Conservation (phyloP, 2,797 vertebrate genomes). For the Sebastes kiyomatsui region DNA sequence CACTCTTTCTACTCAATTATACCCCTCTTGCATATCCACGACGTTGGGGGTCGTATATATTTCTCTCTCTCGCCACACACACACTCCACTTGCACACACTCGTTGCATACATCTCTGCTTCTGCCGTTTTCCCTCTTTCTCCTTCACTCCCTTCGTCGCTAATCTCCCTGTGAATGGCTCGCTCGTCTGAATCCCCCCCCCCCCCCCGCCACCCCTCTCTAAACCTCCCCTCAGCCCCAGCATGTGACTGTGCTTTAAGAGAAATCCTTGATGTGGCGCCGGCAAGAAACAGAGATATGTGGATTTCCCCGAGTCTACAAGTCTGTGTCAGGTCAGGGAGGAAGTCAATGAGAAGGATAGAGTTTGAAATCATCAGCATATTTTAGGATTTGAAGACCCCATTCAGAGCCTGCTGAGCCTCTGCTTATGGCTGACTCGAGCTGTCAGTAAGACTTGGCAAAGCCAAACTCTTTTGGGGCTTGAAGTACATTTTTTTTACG, state of each 20-base stretch:
- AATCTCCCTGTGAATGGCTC: slow-evolving; percentile 83
- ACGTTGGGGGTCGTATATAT: slow-evolving; percentile 34
- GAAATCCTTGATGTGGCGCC: slow-evolving; percentile 82
- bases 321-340: slow-evolving; percentile 78
- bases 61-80: slow-evolving; percentile 26
- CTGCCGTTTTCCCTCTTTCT: slow-evolving; percentile 22
- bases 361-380: slow-evolving; percentile 82
- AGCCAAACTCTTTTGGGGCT: slow-evolving; percentile 48
- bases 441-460: slow-evolving; percentile 58
- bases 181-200: slow-evolving; percentile 60
- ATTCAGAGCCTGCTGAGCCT: slow-evolving; percentile 69
- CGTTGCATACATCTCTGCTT: slow-evolving; percentile 24
- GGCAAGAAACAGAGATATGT: slow-evolving; percentile 75
- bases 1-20: slow-evolving; percentile 64
- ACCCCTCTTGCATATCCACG: slow-evolving; percentile 40
- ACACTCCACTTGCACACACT: slow-evolving; percentile 36
- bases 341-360: slow-evolving; percentile 68
- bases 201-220: slow-evolving; percentile 1
- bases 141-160: slow-evolving; percentile 50
- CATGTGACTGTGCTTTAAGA: slow-evolving; percentile 83
- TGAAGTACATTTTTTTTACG: slow-evolving; percentile 22
- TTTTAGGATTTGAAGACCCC: slow-evolving; percentile 78
- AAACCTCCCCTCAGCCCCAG: slow-evolving; percentile 76
- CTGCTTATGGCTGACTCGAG: slow-evolving; percentile 58
- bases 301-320: slow-evolving; percentile 78